phyloP scores from a whole-genome alignment of 2,888 invertebrate species.

The Spatulosminthurus flaviceps region DNA sequence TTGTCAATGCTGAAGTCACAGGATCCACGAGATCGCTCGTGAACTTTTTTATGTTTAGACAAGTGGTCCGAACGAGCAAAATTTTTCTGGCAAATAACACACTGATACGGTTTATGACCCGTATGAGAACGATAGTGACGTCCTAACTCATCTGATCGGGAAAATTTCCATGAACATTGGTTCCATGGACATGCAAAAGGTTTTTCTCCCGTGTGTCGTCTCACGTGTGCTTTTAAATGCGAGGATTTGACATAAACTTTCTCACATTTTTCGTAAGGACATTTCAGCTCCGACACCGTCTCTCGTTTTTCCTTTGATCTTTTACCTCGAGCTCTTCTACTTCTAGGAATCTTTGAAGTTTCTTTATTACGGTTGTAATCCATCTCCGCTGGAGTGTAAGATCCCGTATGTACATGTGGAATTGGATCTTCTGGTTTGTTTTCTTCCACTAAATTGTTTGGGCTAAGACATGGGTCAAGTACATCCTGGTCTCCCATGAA shows the following conservation, averaged over 20 bases:
- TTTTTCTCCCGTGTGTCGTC: constrained; percentile 80
- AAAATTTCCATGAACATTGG: constrained; percentile 91
- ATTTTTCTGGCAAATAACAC: constrained; percentile 84
- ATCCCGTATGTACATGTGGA: not conserved
- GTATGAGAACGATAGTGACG: constrained; percentile 94
- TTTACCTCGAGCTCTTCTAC: constrained; percentile 36
- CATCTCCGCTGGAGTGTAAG: not conserved
- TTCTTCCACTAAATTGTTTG: not conserved
- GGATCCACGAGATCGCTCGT: constrained; percentile 63
- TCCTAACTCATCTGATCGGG: constrained; percentile 91
- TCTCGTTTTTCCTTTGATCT: constrained; percentile 35
- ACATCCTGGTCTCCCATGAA: constrained; percentile 18
- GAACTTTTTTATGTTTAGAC: constrained; percentile 83
- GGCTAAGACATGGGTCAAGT: constrained; percentile 5
- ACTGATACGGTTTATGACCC: constrained; percentile 92
- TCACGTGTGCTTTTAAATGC: constrained; percentile 86
- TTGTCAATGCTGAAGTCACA: constrained; percentile 26
- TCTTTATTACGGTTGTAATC: not conserved
- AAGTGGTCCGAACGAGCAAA: constrained; percentile 95
- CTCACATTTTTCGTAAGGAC: constrained; percentile 75
- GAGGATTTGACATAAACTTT: constrained; percentile 90
- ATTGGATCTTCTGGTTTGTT: not conserved
- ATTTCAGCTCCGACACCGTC: constrained; percentile 70
- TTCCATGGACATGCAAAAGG: constrained; percentile 71
- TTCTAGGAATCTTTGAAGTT: not conserved